Evolutionary conservation across 2,888 invertebrate species (phyloP).

Genomic region (Sphecodes monilicornis): DNA sequence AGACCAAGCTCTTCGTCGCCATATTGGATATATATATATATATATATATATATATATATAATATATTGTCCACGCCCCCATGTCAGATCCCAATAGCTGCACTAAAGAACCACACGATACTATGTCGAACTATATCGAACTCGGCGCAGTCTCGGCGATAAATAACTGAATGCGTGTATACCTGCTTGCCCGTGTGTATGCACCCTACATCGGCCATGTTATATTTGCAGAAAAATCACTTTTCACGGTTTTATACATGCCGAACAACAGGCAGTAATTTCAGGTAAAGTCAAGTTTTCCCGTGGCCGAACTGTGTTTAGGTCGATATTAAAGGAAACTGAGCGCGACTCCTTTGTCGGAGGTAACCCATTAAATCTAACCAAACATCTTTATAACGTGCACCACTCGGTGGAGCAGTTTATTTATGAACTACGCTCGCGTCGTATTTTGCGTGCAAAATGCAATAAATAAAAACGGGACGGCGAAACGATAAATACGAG

Average conservation of each 20-base stretch:
- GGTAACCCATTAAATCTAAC: slow-evolving; percentile 36
- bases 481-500: slow-evolving; percentile 19
- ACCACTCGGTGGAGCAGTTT: slow-evolving; percentile 12
- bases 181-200: not conserved
- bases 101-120: not conserved
- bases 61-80: no score
- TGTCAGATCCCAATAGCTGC: no score
- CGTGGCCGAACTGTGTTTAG: slow-evolving; percentile 12
- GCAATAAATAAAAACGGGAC: slow-evolving; percentile 6
- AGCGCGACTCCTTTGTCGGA: slow-evolving; percentile 28
- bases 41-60: no score
- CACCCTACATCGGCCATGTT: slow-evolving; percentile 13
- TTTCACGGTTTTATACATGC: slow-evolving; percentile 9
- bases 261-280: slow-evolving; percentile 23
- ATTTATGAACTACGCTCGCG: slow-evolving; percentile 25
- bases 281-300: slow-evolving; percentile 8
- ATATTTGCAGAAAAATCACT: slow-evolving; percentile 21
- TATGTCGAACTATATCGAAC: not conserved
- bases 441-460: slow-evolving; percentile 7
- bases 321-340: slow-evolving; percentile 42
- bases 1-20: no score
- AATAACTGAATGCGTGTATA: slow-evolving; percentile 1
- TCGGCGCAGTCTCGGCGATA: not conserved
- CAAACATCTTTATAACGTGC: slow-evolving; percentile 38
- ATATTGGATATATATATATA: no score